A percentile compares a stretch with the other conserved stretches of the same genome.
phyloP scores from a whole-genome alignment of 2,113 vertebrate species.

The Gobio gobio region DNA sequence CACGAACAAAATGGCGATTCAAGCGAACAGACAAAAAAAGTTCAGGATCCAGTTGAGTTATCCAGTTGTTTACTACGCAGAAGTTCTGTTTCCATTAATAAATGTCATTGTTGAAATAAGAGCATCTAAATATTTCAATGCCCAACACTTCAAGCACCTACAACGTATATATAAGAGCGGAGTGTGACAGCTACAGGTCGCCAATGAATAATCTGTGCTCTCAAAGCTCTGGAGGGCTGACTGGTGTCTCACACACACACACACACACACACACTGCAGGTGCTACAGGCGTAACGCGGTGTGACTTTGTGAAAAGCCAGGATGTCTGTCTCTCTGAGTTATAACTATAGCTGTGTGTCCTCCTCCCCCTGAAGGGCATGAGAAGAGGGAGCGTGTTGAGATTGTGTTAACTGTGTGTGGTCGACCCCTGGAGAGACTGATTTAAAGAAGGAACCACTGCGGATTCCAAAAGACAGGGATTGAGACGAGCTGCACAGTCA shows the following conservation, averaged over 20 bases:
- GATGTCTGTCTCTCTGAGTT: constrained; percentile 41
- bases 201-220: constrained; percentile 28
- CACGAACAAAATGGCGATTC: too few relatives aligned
- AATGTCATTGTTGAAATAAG: not conserved
- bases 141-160: not conserved
- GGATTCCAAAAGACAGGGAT: not conserved
- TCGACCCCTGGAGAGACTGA: constrained; percentile 26
- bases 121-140: not conserved
- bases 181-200: constrained; percentile 30
- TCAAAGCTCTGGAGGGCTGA: constrained; percentile 34
- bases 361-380: constrained; percentile 13
- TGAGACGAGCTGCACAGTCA: not conserved
- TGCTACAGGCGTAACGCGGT: constrained; percentile 25
- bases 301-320: constrained; percentile 45
- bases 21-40: not conserved
- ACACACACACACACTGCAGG: constrained; percentile 6
- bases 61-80: not conserved
- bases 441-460: constrained; percentile 10
- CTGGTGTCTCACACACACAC: constrained; percentile 27
- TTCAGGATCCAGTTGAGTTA: not conserved
- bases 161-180: not conserved
- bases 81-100: not conserved
- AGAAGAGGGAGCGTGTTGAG: constrained; percentile 16
- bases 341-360: constrained; percentile 18
- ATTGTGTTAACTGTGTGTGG: constrained; percentile 34